A percentile compares a stretch with the other conserved stretches of the same genome.
Evolutionary conservation across 2,113 vertebrate species (phyloP).

Genomic region (Microtus pennsylvanicus): DNA sequence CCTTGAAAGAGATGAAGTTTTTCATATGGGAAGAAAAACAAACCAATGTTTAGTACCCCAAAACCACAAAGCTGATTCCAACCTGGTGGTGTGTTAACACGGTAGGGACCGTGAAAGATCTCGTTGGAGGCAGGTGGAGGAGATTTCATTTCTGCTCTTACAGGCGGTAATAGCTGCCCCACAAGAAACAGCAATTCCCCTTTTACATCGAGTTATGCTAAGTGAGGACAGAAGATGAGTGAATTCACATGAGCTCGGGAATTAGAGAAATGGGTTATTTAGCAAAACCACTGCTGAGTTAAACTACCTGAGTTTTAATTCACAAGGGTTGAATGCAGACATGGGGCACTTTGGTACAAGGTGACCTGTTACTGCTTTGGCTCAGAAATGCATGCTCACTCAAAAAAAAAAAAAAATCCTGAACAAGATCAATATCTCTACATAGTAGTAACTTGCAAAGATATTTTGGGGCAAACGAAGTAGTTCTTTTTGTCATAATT

Average conservation of each 20-base stretch:
- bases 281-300: neutral
- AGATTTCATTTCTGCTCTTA: conserved; percentile 41
- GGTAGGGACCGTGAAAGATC: neutral
- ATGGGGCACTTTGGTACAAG: neutral
- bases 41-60: conserved; percentile 39
- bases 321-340: neutral
- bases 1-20: conserved; percentile 13
- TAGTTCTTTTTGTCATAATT: neutral
- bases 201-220: neutral
- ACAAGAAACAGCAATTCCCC: conserved; percentile 19
- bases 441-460: neutral
- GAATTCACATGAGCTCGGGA: neutral
- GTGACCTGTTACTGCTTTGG: neutral
- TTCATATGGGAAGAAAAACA: conserved; percentile 59
- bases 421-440: neutral
- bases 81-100: conserved; percentile 54
- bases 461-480: neutral
- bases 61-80: conserved; percentile 36
- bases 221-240: neutral
- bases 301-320: conserved; percentile 1
- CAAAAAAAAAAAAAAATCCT: neutral
- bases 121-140: conserved; percentile 31
- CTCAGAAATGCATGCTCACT: conserved; percentile 13
- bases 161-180: neutral
- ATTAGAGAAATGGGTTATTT: conserved; percentile 41